Conservation (phyloP, 2,797 vertebrate genomes). For the Amphiprion clarkii region DNA sequence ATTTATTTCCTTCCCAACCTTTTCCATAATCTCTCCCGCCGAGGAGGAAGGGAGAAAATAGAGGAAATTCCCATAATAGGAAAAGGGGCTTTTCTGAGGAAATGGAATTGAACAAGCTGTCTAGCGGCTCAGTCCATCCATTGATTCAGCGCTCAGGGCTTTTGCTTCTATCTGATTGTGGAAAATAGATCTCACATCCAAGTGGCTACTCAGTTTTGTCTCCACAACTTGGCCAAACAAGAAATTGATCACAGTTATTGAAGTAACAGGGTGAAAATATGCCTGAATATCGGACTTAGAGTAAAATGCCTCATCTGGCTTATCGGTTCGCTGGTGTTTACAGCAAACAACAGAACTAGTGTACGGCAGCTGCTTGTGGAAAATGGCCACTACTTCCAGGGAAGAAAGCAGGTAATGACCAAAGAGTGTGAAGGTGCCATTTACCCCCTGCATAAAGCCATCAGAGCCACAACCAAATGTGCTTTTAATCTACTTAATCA, state of each 20-base stretch:
- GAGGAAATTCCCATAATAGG: conserved; percentile 55
- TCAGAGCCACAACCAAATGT: conserved; percentile 41
- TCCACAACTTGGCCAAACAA: background rate
- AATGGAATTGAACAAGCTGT: conserved; percentile 69
- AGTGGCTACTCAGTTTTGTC: conserved; percentile 5
- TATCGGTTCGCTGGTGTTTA: background rate
- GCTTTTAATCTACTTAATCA: conserved; percentile 68
- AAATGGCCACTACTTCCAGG: background rate
- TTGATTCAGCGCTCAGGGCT: conserved; percentile 52
- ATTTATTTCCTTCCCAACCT: conserved; percentile 34
- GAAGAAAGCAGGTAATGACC: conserved; percentile 10
- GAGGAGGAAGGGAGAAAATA: conserved; percentile 41
- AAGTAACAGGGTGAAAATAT: background rate
- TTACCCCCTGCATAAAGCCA: conserved; percentile 14
- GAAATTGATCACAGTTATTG: background rate
- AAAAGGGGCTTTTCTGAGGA: conserved; percentile 67
- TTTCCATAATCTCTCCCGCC: conserved; percentile 25
- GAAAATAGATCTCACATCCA: conserved; percentile 39
- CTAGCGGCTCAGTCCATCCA: conserved; percentile 30
- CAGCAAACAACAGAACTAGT: background rate
- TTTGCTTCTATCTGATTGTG: conserved; percentile 11
- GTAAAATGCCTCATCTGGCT: background rate
- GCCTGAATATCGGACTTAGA: background rate
- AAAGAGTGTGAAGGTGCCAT: conserved; percentile 19
- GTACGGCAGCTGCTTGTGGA: background rate